Evolutionary conservation across 2,113 vertebrate genomes (phyloP), one percentile per base, ranked within the genome.

Genomic region (Copsychus sechellarum): DNA sequence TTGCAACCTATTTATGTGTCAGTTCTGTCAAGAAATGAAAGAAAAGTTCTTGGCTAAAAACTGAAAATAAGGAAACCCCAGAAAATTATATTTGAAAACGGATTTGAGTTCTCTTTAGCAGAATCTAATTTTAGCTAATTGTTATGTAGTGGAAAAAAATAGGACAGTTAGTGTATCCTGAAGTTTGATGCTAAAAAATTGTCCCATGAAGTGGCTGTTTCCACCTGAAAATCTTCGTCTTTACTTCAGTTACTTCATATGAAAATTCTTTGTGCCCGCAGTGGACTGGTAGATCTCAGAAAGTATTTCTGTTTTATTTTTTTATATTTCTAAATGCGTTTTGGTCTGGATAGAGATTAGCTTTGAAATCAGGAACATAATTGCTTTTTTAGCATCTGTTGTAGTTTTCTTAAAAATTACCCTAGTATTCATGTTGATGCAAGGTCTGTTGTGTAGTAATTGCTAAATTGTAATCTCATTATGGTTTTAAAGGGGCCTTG

Each of bases 251-350:
- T 8, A 2, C 9, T 71, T 71, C 23, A 1, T 25, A 5, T 10
- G 29, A 43, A 72, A 86, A 25, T 65, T 77, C 36, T 28, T 0
- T 28, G 11, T 28, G 24, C 20, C 34, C 0, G 0, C 23, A 50
- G 45, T 1, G 1, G 51, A 42, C 14, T 18, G 43, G 22, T 36
- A 69, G 73, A 47, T 72, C n/a, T 77, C n/a, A 28, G 51, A 33
- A 88, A 72, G 33, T 45, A 17, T 81, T 80, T 80, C 11, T 80
- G 14, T 5, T 92, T 2, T 24, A 6, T 71, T 89, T 88, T 43
- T 29, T 58, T 62, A 1, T 51, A 4, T 77, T 91, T 86, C 21
- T 42, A 25, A 86, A 24, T 58, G 21, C 16, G 15, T 81, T 92
- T 78, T 16, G 81, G 21, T 34, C 24, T 71, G 61, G 14, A 10